Evolutionary conservation across 2,113 vertebrate genomes (phyloP).

Genomic region (Oreochromis aureus): DNA sequence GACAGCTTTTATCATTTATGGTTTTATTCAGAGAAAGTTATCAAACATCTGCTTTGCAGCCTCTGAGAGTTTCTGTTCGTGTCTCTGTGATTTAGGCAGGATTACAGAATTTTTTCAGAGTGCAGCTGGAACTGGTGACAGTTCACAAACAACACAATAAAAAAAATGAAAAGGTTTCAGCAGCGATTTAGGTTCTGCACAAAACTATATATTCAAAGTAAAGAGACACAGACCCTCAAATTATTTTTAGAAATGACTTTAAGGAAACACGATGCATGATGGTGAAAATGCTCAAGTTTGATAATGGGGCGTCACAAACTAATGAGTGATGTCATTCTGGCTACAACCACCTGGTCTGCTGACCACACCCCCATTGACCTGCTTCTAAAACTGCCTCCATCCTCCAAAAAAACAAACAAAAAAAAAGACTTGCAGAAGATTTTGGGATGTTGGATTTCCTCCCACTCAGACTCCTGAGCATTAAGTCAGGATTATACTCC

Average conservation of each 20-base stretch:
- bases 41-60: not conserved
- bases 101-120: not conserved
- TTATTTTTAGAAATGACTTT: not conserved
- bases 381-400: not conserved
- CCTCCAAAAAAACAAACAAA: rapidly evolving
- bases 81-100: not conserved
- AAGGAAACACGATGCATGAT: too few relatives aligned
- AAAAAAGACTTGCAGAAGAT: not conserved
- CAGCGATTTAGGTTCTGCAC: not conserved
- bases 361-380: not conserved
- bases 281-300: not conserved
- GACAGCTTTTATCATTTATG: not conserved
- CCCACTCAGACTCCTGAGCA: not conserved
- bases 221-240: rapidly evolving
- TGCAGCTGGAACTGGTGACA: not conserved
- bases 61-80: not conserved
- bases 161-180: not conserved
- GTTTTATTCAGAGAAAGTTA: not conserved
- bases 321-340: rapidly evolving
- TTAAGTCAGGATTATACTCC: not conserved
- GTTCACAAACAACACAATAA: not conserved
- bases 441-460: not conserved
- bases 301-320: not conserved
- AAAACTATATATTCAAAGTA: not conserved
- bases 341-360: not conserved